A percentile compares a stretch with the other conserved stretches of the same genome.
Evolutionary conservation across 1,140 invertebrate species (phyloP).

Genomic region (Globodera rostochiensis): DNA sequence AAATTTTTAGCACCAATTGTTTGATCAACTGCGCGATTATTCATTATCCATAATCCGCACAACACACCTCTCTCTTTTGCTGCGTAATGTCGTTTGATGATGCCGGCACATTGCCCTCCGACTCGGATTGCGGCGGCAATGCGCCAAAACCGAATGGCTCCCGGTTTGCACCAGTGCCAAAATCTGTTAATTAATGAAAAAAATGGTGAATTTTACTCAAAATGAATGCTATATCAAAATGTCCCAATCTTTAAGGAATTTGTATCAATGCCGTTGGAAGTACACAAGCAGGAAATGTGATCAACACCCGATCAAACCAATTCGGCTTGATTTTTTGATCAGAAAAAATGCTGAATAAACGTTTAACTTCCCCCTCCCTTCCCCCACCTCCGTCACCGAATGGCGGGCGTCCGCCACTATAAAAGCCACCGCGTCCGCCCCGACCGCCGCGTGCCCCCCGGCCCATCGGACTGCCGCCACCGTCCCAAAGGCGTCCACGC

Average conservation of each 20-base stretch:
- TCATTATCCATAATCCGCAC: no score
- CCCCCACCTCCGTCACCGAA: background rate
- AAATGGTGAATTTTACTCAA: background rate
- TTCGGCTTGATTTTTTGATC: background rate
- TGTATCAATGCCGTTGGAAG: background rate
- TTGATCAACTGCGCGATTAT: no score
- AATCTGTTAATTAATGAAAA: background rate
- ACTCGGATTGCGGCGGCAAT: slow-evolving; percentile 1
- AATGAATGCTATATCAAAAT: background rate
- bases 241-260: background rate
- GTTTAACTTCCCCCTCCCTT: background rate
- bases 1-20: no score
- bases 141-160: background rate
- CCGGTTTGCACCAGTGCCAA: background rate
- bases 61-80: background rate
- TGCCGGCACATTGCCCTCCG: slow-evolving; percentile 5
- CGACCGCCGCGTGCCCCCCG: slow-evolving; percentile 6
- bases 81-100: background rate
- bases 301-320: background rate
- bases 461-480: slow-evolving; percentile 14
- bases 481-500: slow-evolving; percentile 2
- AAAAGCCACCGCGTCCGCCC: background rate
- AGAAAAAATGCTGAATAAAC: background rate
- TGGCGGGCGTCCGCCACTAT: background rate
- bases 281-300: background rate